These are phyloP conservation scores for Seriola quinqueradiata DNA, from an alignment of 2,113 vertebrate species.

Conservation along the genomic window DNA sequence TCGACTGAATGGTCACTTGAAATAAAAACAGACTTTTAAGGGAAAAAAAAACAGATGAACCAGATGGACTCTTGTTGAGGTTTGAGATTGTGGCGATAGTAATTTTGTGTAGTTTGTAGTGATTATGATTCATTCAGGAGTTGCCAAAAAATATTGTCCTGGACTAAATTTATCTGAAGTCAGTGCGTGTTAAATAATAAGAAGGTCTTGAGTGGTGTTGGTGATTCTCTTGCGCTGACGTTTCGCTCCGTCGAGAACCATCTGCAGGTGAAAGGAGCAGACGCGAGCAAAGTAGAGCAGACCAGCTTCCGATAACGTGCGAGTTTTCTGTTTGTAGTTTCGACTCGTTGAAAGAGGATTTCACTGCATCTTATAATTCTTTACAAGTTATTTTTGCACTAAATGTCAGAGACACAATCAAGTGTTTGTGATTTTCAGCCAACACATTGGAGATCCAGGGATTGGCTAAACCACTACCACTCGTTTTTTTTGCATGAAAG, in stretches of 20 bases:
- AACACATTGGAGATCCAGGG: slow-evolving; percentile 59
- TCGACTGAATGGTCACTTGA: neutral
- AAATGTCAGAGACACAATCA: slow-evolving; percentile 81
- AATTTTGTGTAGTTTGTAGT: slow-evolving; percentile 52
- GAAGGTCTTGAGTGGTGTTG: slow-evolving; percentile 45
- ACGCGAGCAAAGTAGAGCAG: slow-evolving; percentile 20
- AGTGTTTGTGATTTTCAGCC: slow-evolving; percentile 75
- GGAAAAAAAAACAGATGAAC: slow-evolving; percentile 37
- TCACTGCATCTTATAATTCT: slow-evolving; percentile 63
- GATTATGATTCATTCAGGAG: slow-evolving; percentile 71
- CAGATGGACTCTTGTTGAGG: slow-evolving; percentile 46
- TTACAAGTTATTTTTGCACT: slow-evolving; percentile 82
- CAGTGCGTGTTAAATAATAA: slow-evolving; percentile 46
- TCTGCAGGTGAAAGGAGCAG: slow-evolving; percentile 17
- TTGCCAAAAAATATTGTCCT: slow-evolving; percentile 69
- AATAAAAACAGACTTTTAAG: slow-evolving; percentile 27
- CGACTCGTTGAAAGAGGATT: slow-evolving; percentile 55
- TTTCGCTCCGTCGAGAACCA: neutral
- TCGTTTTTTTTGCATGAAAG: slow-evolving; percentile 72
- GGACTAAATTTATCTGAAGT: slow-evolving; percentile 41
- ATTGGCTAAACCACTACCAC: slow-evolving; percentile 67
- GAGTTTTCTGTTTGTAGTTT: slow-evolving; percentile 51
- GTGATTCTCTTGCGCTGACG: slow-evolving; percentile 33
- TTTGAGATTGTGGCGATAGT: slow-evolving; percentile 47
- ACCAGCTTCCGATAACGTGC: slow-evolving; percentile 26